A percentile compares a stretch with the other conserved stretches of the same genome.
Conservation (phyloP, 2,113 vertebrate genomes). For the Desmodus rotundus region DNA sequence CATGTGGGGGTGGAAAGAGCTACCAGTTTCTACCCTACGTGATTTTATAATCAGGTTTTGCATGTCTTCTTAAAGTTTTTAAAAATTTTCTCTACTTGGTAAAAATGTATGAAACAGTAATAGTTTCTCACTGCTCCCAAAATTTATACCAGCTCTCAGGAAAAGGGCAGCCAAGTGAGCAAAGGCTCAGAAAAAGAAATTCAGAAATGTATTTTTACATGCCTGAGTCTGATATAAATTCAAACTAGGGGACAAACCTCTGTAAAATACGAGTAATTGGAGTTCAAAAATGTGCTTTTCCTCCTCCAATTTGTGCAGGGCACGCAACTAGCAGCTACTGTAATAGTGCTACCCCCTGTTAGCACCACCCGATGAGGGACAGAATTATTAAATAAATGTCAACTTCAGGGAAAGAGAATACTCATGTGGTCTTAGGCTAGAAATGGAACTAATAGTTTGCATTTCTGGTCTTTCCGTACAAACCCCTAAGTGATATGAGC, state of each 20-base stretch:
- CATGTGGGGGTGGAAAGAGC: not conserved
- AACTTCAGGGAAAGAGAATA: not conserved
- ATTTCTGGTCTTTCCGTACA: not conserved
- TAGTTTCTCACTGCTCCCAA: not conserved
- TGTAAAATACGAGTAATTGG: not conserved
- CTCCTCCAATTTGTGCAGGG: not conserved
- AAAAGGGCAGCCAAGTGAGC: not conserved
- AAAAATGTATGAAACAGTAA: not conserved
- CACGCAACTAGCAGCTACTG: not conserved
- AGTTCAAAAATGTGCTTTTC: not conserved
- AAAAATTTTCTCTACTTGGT: not conserved
- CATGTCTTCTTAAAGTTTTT: not conserved
- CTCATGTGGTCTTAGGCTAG: not conserved
- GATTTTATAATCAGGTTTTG: not conserved
- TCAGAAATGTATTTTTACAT: not conserved
- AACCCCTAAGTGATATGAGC: not conserved
- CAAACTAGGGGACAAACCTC: not conserved
- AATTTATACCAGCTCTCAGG: not conserved
- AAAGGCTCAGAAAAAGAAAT: constrained; percentile 30
- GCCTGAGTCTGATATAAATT: not conserved
- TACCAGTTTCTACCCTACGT: not conserved
- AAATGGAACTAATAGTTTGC: not conserved
- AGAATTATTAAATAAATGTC: not conserved
- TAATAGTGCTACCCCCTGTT: fast-evolving
- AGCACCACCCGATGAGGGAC: not conserved